Evolutionary conservation across 2,113 vertebrate genomes (phyloP).

Genomic region (Cebus imitator): DNA sequence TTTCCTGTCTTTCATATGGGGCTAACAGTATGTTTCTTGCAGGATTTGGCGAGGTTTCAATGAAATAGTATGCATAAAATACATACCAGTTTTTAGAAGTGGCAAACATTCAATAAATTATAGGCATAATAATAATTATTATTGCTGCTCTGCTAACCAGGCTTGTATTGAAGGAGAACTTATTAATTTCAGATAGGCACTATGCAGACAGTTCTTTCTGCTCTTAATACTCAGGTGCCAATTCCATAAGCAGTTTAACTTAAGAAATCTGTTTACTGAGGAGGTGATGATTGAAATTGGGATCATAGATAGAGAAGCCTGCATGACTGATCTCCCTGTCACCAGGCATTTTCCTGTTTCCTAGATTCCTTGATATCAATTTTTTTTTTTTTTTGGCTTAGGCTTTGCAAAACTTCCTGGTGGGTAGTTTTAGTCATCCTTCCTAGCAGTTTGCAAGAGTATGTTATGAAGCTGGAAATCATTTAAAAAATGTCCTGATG

Average conservation of each 20-base stretch:
- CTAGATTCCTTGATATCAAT: constrained; percentile 27
- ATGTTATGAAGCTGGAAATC: background rate
- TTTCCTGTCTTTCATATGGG: background rate
- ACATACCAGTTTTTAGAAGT: background rate
- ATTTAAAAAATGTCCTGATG: background rate
- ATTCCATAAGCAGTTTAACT: background rate
- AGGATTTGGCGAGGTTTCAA: background rate
- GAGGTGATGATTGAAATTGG: background rate
- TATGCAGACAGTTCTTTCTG: background rate
- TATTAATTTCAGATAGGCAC: background rate
- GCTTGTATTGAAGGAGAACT: background rate
- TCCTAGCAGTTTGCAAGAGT: background rate
- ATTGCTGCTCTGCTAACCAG: background rate
- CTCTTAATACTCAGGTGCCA: background rate
- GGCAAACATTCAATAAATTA: background rate
- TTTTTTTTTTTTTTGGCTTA: background rate
- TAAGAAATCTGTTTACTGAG: background rate
- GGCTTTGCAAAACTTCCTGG: constrained; percentile 48
- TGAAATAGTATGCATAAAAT: background rate
- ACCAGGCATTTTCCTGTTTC: constrained; percentile 12
- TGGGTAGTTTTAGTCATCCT: constrained; percentile 54
- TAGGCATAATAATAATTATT: background rate
- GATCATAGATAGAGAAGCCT: background rate
- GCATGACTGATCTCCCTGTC: background rate
- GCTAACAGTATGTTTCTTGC: background rate